Evolutionary conservation across 2,888 invertebrate genomes (phyloP).

Genomic region (Lochmaea capreae): DNA sequence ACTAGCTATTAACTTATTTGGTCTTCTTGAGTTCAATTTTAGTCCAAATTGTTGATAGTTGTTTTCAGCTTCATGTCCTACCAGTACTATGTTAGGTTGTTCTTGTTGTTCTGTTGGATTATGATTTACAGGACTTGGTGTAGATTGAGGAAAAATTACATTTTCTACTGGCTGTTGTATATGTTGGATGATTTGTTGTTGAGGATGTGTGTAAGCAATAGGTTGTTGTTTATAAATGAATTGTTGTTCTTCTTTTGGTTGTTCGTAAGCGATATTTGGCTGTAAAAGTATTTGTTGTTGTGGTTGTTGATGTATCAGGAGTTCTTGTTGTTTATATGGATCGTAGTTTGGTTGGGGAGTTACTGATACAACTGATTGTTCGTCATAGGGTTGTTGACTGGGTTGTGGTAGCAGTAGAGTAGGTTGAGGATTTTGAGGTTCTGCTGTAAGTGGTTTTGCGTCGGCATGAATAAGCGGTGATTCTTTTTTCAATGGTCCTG

Average conservation of each 20-base stretch:
- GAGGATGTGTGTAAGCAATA: conserved; percentile 1
- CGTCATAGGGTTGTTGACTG: conserved; percentile 7
- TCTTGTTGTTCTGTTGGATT: conserved; percentile 22
- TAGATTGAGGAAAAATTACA: conserved; percentile 24
- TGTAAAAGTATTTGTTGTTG: conserved; percentile 38
- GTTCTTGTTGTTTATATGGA: conserved; percentile 14
- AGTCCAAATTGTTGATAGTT: conserved; percentile 58
- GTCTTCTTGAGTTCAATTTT: conserved; percentile 59
- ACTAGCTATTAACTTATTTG: conserved; percentile 69
- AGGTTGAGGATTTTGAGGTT: conserved; percentile 9
- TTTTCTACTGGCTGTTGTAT: conserved; percentile 26
- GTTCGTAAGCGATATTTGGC: conserved; percentile 12
- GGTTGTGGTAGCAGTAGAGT: conserved; percentile 1
- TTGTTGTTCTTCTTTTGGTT: not conserved
- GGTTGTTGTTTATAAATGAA: not conserved
- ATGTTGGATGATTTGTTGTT: conserved; percentile 21
- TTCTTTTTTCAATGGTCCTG: conserved; percentile 34
- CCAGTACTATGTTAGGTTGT: conserved; percentile 15
- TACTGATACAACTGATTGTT: conserved; percentile 15
- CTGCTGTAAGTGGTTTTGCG: not conserved
- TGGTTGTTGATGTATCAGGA: conserved; percentile 5
- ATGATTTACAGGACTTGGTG: not conserved
- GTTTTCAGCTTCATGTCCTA: conserved; percentile 13
- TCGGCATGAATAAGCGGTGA: not conserved
- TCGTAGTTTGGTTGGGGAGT: conserved; percentile 19